These are phyloP conservation scores for Aurelia aurita DNA, from an alignment of 30 jellyfish, hydroid and myxozoan genomes.

Conservation along the genomic window DNA sequence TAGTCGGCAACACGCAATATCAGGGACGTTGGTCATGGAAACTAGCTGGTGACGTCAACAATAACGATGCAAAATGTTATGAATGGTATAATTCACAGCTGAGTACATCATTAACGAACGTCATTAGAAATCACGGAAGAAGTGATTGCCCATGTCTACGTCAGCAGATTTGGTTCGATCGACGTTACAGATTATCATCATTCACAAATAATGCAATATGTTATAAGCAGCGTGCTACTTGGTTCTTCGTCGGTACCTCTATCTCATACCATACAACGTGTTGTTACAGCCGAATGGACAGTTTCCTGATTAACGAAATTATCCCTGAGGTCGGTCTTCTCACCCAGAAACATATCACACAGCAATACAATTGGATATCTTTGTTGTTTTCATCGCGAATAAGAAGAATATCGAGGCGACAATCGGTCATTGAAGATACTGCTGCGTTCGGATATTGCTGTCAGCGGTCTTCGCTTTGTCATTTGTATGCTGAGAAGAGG, in stretches of 20 bases:
- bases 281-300: not conserved
- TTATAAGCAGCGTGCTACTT: conserved; percentile 32
- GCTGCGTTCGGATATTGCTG: conserved; percentile 24
- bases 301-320: not conserved
- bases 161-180: conserved; percentile 7
- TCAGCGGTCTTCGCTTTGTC: conserved; percentile 11
- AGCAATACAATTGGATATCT: not conserved
- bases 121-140: conserved; percentile 12
- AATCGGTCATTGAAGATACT: conserved; percentile 7
- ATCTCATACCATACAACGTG: conserved; percentile 23
- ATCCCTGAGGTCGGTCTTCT: conserved; percentile 1
- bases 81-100: conserved; percentile 47
- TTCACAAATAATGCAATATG: not conserved
- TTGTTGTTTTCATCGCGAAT: not conserved
- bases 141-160: conserved; percentile 30
- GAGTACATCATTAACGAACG: not conserved
- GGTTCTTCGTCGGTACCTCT: conserved; percentile 18
- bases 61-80: conserved; percentile 27
- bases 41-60: conserved; percentile 7
- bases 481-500: conserved; percentile 31
- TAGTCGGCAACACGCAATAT: conserved; percentile 33
- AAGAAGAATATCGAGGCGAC: conserved; percentile 2
- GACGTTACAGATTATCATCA: conserved; percentile 20
- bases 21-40: conserved; percentile 65
- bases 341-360: conserved; percentile 19